Conservation (phyloP, 2,888 invertebrate species). For the Stenichneumon culpator region DNA sequence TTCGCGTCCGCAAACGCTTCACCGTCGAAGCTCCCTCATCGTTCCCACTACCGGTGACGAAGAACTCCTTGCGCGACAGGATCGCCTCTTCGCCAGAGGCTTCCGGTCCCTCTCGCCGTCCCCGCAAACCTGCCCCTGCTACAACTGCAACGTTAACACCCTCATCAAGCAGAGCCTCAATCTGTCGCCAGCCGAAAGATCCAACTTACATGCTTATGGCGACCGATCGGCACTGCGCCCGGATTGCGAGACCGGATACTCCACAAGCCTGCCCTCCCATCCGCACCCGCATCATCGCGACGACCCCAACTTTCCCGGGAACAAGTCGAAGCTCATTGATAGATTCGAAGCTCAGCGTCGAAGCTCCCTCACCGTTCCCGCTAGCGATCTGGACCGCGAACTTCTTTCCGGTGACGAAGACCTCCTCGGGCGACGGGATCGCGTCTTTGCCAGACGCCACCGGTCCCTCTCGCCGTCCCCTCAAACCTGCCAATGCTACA, state of each 20-base stretch:
- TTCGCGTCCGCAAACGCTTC: neutral
- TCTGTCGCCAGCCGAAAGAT: constrained; percentile 78
- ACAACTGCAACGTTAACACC: constrained; percentile 81
- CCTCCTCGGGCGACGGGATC: neutral
- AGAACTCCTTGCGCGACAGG: neutral
- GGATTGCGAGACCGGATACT: constrained; percentile 4
- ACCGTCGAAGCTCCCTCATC: constrained; percentile 16
- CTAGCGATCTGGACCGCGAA: constrained; percentile 39
- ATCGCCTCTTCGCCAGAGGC: constrained; percentile 66
- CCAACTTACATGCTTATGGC: constrained; percentile 79
- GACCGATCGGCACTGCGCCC: constrained; percentile 69
- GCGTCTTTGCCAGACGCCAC: constrained; percentile 71
- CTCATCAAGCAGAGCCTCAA: constrained; percentile 79
- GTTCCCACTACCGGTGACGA: neutral
- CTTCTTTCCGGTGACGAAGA: constrained; percentile 9
- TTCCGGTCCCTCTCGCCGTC: constrained; percentile 78
- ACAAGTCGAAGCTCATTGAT: neutral
- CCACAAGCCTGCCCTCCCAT: constrained; percentile 40
- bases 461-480: constrained; percentile 76
- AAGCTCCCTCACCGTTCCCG: constrained; percentile 5
- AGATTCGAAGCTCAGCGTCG: neutral
- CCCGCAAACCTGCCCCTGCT: constrained; percentile 76
- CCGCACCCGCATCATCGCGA: constrained; percentile 17
- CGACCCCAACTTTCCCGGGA: neutral
- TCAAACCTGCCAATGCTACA: constrained; percentile 78